Conservation (phyloP, 1,140 invertebrate genomes). For the Liolophura sinensis region DNA sequence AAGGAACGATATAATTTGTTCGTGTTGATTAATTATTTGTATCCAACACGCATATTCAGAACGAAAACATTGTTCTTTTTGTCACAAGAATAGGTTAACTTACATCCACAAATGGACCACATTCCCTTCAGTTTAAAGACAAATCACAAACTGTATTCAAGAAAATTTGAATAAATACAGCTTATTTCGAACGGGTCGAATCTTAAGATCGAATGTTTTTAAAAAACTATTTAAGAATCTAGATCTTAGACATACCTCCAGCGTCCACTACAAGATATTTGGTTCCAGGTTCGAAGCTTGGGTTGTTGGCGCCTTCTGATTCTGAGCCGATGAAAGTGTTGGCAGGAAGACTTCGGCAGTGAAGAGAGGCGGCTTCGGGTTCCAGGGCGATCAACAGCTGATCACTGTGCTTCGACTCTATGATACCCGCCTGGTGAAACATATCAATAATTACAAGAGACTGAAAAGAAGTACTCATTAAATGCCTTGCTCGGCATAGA, state of each 20-base stretch:
- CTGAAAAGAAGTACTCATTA: neutral
- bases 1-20: too few species aligned
- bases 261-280: slow-evolving; percentile 52
- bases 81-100: too few species aligned
- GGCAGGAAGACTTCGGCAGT: slow-evolving; percentile 45
- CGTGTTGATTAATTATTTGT: too few species aligned
- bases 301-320: slow-evolving; percentile 29
- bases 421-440: slow-evolving; percentile 39
- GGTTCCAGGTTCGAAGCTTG: slow-evolving; percentile 49
- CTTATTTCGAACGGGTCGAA: too few species aligned
- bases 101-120: too few species aligned
- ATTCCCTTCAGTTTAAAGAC: too few species aligned
- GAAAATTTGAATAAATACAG: too few species aligned
- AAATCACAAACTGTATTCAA: too few species aligned
- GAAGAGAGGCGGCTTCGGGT: slow-evolving; percentile 50
- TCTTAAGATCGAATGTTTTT: too few species aligned
- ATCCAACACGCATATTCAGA: too few species aligned
- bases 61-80: too few species aligned
- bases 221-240: too few species aligned
- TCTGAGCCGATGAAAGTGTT: slow-evolving; percentile 39
- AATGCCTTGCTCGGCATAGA: neutral
- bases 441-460: neutral
- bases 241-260: slow-evolving; percentile 32
- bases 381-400: slow-evolving; percentile 50
- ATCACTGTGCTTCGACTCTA: slow-evolving; percentile 45